Percentiles rank a stretch among this genome's conserved stretches.
phyloP scores from a whole-genome alignment of 2,113 vertebrate genomes.

The Semicossyphus pulcher region DNA sequence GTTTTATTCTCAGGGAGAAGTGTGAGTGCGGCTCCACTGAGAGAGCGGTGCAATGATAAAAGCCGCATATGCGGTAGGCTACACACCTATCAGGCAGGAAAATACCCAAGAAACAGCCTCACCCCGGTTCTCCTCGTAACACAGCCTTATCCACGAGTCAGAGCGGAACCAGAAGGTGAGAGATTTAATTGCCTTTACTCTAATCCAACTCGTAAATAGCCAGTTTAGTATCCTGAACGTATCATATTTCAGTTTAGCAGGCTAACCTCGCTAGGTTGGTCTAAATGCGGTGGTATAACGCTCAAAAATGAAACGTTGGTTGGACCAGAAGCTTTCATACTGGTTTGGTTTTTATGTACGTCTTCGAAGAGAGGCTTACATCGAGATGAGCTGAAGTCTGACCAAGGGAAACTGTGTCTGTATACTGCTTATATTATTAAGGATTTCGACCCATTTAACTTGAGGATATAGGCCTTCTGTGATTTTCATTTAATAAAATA shows the following conservation, averaged over 20 bases:
- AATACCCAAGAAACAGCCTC: slow-evolving; percentile 62
- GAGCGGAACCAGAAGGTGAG: slow-evolving; percentile 81
- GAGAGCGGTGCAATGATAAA: slow-evolving; percentile 83
- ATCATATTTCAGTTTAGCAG: slow-evolving; percentile 77
- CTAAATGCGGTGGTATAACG: slow-evolving; percentile 71
- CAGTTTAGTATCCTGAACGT: slow-evolving; percentile 68
- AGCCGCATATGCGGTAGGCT: slow-evolving; percentile 84
- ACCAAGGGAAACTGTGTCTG: slow-evolving; percentile 1
- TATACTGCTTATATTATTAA: neutral
- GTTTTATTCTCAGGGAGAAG: slow-evolving; percentile 79
- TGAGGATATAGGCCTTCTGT: neutral
- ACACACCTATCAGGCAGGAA: slow-evolving; percentile 75
- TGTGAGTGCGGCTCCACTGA: slow-evolving; percentile 77
- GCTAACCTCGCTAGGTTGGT: slow-evolving; percentile 75
- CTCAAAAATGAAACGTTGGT: slow-evolving; percentile 52
- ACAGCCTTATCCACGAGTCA: slow-evolving; percentile 65
- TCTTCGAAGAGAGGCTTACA: slow-evolving; percentile 23
- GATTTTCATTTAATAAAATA: neutral
- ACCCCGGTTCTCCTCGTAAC: slow-evolving; percentile 41
- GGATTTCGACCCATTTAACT: slow-evolving; percentile 21
- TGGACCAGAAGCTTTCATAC: neutral
- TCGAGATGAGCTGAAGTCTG: slow-evolving; percentile 43
- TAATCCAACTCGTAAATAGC: slow-evolving; percentile 70
- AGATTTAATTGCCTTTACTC: slow-evolving; percentile 63
- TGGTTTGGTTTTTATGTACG: slow-evolving; percentile 21